phyloP scores from a whole-genome alignment of 1,140 invertebrate species.

The Campodea augens region DNA sequence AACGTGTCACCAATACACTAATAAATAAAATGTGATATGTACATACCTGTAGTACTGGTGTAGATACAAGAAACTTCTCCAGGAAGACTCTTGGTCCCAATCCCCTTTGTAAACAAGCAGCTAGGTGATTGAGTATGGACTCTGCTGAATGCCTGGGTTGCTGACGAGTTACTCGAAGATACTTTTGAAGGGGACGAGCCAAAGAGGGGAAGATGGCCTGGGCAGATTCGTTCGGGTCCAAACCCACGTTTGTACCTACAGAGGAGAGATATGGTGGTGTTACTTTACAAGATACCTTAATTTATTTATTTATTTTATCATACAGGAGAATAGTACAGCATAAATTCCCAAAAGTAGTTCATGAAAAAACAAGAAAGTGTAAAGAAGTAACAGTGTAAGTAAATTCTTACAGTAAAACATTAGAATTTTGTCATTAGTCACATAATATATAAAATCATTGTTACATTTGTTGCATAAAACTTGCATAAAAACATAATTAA shows the following conservation, averaged over 20 bases:
- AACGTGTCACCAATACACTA: neutral
- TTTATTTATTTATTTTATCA: no score
- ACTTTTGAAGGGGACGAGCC: slow-evolving; percentile 87
- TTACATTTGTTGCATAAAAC: no score
- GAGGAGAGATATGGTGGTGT: slow-evolving; percentile 3
- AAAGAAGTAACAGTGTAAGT: no score
- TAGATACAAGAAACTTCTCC: slow-evolving; percentile 62
- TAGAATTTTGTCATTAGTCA: no score
- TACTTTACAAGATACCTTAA: slow-evolving; percentile 4
- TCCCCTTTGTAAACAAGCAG: slow-evolving; percentile 77
- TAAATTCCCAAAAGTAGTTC: no score
- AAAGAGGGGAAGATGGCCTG: slow-evolving; percentile 93
- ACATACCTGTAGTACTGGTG: slow-evolving; percentile 41
- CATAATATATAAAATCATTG: no score
- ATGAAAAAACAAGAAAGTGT: no score
- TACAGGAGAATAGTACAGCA: no score
- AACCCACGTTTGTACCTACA: slow-evolving; percentile 17
- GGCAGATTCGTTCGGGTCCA: slow-evolving; percentile 88
- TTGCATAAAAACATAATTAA: no score
- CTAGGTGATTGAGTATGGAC: slow-evolving; percentile 67
- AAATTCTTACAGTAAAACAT: no score
- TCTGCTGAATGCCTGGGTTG: slow-evolving; percentile 89
- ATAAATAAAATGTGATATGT: slow-evolving; percentile 1
- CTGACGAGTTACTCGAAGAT: slow-evolving; percentile 80
- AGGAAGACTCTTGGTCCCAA: slow-evolving; percentile 82